Conservation (phyloP, 2,113 vertebrate species). For the Ptyas mucosa region DNA sequence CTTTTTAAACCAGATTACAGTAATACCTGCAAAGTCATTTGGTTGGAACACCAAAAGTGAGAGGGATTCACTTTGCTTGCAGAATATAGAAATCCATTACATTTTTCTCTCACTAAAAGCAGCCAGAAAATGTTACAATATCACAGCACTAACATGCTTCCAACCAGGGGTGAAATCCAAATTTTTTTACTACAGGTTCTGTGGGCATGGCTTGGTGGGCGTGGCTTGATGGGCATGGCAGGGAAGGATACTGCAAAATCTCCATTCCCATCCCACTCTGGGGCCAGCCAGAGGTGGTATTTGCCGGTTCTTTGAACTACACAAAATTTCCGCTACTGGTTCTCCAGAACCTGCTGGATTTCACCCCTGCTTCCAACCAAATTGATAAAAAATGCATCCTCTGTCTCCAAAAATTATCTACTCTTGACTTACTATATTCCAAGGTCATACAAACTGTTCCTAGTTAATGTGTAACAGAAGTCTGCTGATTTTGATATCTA, state of each 20-base stretch:
- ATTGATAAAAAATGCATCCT: not conserved
- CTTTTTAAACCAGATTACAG: not conserved
- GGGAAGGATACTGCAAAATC: too few relatives aligned
- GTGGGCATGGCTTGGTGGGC: too few relatives aligned
- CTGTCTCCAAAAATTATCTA: not conserved
- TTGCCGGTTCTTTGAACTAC: too few relatives aligned
- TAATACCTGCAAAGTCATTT: not conserved
- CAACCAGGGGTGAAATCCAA: not conserved
- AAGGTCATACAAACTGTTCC: not conserved
- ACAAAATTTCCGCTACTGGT: too few relatives aligned
- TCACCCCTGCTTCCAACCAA: not conserved
- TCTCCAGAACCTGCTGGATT: too few relatives aligned
- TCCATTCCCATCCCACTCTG: too few relatives aligned
- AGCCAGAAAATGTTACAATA: not conserved
- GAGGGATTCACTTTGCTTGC: not conserved
- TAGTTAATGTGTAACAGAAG: not conserved
- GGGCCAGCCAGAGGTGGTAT: too few relatives aligned
- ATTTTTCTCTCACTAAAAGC: not conserved
- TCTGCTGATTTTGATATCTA: not conserved
- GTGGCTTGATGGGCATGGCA: too few relatives aligned
- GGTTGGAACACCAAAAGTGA: not conserved
- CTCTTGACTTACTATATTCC: too few relatives aligned
- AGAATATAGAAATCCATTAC: not conserved
- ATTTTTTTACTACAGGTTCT: too few relatives aligned
- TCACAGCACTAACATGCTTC: not conserved